Base-by-base conservation (phyloP, 2,113 vertebrate species). In the Fregetta grallaria region DNA sequence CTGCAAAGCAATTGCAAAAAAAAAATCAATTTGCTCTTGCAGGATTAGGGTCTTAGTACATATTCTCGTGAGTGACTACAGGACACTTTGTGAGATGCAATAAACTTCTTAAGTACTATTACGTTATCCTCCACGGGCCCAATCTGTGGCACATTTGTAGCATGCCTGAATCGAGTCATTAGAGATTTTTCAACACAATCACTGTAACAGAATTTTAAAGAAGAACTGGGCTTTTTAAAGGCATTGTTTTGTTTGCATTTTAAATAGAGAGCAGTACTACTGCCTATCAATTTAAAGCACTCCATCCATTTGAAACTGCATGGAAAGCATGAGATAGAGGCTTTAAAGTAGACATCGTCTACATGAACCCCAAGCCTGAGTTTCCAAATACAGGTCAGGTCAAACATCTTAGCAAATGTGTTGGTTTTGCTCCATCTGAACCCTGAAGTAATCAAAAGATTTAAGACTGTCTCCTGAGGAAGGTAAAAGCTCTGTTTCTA, bases 131-230 rank as follows among this genome's bases (percentile, higher is more conserved):
- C 25, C 38, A 17, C 23, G 47, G 29, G 16, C 23, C 47, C 22
- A 76, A 45, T 45, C 20, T 42, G 22, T 70, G 58, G 22, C 59
- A 92, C 13, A 34, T 72, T 45, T 36, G 15, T 81, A 65, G 53
- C 53, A 65, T 1, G 2, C 17, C 49, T 80, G n/a, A 83, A 59
- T 5, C 59, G 56, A 71, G 30, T 81, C 26, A 34, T 81, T 71
- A 74, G 47, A 88, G 21, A 63, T 44, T 89, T 96, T 93, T 74
- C 82, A 88, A 67, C n/a, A 94, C 87, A 79, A 61, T 77, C 22
- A 22, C 4, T 0, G 0, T 62, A 62, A 63, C 9, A 70, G 30
- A n/a, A 8, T 83, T 87, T 92, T 67, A 42, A 58, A 86, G 47
- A 74, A 67, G 8, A 86, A 38, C 8, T 6, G 4, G 3, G 4